Evolutionary conservation across 2,113 vertebrate species (phyloP), one percentile per base, ranked within the genome.

Genomic region (Pygoscelis adeliae): DNA sequence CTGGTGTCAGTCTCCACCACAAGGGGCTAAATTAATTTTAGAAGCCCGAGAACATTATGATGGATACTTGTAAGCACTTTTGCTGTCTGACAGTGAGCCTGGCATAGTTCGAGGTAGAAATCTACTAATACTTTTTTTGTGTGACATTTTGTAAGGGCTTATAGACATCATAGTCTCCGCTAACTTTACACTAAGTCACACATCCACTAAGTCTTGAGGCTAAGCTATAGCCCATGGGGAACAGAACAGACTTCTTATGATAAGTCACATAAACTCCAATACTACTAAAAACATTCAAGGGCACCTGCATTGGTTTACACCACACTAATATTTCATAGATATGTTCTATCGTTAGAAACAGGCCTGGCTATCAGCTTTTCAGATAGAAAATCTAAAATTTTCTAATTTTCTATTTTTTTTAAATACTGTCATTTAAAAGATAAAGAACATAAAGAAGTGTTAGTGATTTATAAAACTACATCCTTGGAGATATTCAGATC

Each of bases 11-110:
- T 59, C 59, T 91, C 70, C 27, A 72, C 70, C 52, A 46, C 71
- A 83, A 89, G 67, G 47, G 53, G 52, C 73, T 96, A 89, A 81
- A 93, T 83, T 91, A 77, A 79, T 91, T 96, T 96, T 56, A 44
- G 61, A 84, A 89, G 30, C 40, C 56, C 3, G 4, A 87, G 70
- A 94, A 90, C 6, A 32, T 87, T 61, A 40, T 66, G 82, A 72
- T 58, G 58, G 84, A 73, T 83, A 79, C 27, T 88, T 83, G 40
- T 58, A 82, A 93, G 66, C 66, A 91, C 27, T 93, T 90, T 30
- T 89, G 36, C 77, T 74, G 23, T 89, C 77, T 94, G 56, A 81
- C 61, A 87, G 40, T 61, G 52, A 76, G 34, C 17, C 34, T 83
- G 36, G 34, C 49, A 49, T 53, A 85, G 56, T 85, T 49, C 3